These are phyloP conservation scores for human (Homo sapiens) DNA, from an alignment of 2,113 vertebrate genomes.

Conservation along the genomic window GRCh38 chr16:559501-560000, in stretches of 20 bases:
- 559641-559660: neutral
- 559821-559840: neutral
- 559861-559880: neutral
- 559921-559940: neutral
- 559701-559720: neutral
- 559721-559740: neutral
- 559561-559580: neutral
- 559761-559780: neutral
- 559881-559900: neutral
- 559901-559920: neutral
- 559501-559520: neutral
- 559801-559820: neutral
- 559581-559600: neutral
- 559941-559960: neutral
- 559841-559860: neutral
- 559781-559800: neutral
- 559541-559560: neutral
- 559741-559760: neutral
- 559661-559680: neutral
- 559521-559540: neutral
- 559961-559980: constrained; percentile 61
- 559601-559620: neutral
- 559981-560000: constrained; percentile 90
- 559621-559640: neutral
- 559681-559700: neutral